Evolutionary conservation across 2,113 vertebrate genomes (phyloP).

Genomic region (Diglossa brunneiventris): DNA sequence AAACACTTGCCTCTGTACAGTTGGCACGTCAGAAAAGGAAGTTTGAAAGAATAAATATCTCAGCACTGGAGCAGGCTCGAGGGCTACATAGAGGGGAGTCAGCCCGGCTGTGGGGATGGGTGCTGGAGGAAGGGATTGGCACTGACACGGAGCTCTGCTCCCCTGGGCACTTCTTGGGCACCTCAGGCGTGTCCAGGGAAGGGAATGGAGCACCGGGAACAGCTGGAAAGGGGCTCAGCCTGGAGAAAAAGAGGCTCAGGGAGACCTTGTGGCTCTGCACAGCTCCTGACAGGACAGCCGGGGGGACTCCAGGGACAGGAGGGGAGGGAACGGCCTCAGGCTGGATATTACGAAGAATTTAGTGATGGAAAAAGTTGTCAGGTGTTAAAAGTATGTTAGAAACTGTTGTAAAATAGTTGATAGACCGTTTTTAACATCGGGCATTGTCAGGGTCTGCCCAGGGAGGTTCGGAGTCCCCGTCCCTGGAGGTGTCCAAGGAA

Average conservation of each 20-base stretch:
- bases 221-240: not conserved
- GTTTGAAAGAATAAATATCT: no score
- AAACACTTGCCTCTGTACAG: not conserved
- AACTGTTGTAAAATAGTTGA: no score
- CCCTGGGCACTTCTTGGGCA: not conserved
- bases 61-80: accelerated
- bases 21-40: not conserved
- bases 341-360: accelerated
- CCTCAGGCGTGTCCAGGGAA: accelerated
- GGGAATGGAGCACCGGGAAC: accelerated
- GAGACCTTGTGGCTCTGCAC: not conserved
- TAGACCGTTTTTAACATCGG: no score
- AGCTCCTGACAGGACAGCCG: not conserved
- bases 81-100: no score
- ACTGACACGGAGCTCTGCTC: not conserved
- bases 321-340: not conserved
- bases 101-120: not conserved
- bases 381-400: no score
- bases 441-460: accelerated
- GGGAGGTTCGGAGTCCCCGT: not conserved
- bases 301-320: not conserved
- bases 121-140: not conserved
- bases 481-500: not conserved
- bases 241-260: not conserved
- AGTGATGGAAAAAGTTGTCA: accelerated